These are phyloP conservation scores for Molossus alvarezi DNA, from an alignment of 2,797 vertebrate genomes.

Conservation along the genomic window DNA sequence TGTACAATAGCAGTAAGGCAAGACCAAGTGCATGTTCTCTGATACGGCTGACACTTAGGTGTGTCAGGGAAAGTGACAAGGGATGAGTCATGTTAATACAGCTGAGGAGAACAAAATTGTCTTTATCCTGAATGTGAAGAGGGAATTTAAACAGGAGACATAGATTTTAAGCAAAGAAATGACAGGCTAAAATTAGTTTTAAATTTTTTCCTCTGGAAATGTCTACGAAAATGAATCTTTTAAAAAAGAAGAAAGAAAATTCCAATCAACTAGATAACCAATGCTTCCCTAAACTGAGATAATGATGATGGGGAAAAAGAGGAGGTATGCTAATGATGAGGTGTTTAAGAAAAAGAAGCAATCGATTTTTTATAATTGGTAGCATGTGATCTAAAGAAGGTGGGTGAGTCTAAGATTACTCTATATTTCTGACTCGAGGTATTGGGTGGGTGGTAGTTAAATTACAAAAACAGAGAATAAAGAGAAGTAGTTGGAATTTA, in stretches of 20 bases:
- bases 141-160: conserved; percentile 42
- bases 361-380: neutral
- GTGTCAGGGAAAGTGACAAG: neutral
- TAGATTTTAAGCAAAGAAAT: conserved; percentile 67
- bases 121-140: conserved; percentile 34
- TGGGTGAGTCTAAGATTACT: neutral
- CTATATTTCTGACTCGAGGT: neutral
- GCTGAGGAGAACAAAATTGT: neutral
- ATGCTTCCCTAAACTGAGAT: neutral
- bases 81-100: neutral
- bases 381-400: neutral
- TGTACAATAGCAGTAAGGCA: neutral
- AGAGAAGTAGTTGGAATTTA: conserved; percentile 39
- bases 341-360: neutral
- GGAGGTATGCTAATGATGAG: neutral
- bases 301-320: neutral
- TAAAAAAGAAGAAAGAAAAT: neutral
- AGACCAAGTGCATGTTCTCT: neutral
- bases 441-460: neutral
- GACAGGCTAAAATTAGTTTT: conserved; percentile 47
- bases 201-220: conserved; percentile 39
- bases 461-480: neutral
- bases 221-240: conserved; percentile 27
- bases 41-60: neutral
- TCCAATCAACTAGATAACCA: conserved; percentile 11